Percentiles rank a stretch among this genome's conserved stretches.
phyloP scores from a whole-genome alignment of 64 coral and sea anemone species.

The Pocillopora damicornis region DNA sequence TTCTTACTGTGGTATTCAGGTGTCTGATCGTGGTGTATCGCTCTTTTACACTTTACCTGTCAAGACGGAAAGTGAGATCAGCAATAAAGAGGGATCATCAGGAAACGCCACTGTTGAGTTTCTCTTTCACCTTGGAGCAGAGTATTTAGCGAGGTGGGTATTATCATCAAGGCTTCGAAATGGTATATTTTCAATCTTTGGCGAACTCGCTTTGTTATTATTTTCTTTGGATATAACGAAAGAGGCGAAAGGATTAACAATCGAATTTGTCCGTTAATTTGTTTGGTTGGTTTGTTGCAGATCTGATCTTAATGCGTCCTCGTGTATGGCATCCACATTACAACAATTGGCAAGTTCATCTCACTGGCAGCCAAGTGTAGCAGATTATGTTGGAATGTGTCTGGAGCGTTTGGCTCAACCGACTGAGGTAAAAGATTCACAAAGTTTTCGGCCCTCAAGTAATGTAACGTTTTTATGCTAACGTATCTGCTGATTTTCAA shows the following conservation, averaged over 20 bases:
- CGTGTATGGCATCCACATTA: conserved; percentile 85
- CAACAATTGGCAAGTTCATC: conserved; percentile 68
- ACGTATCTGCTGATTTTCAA: background rate
- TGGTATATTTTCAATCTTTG: too few species aligned
- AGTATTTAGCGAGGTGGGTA: conserved; percentile 80
- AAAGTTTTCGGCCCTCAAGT: background rate
- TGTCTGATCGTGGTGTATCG: conserved; percentile 22
- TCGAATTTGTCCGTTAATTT: background rate
- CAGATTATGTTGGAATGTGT: conserved; percentile 74
- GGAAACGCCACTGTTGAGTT: conserved; percentile 76
- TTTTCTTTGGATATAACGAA: background rate
- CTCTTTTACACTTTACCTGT: background rate
- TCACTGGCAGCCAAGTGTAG: conserved; percentile 83
- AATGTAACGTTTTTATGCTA: background rate
- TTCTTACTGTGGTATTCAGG: conserved; percentile 1
- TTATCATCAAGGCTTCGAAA: too few species aligned
- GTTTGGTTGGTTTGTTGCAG: conserved; percentile 39
- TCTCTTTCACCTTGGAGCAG: conserved; percentile 90
- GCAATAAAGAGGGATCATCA: conserved; percentile 13
- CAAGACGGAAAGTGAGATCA: conserved; percentile 55
- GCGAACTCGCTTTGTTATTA: too few species aligned
- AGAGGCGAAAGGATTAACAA: too few species aligned
- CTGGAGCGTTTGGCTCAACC: conserved; percentile 59
- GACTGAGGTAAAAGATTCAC: conserved; percentile 2
- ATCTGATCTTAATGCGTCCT: conserved; percentile 88